phyloP scores from a whole-genome alignment of 2,797 vertebrate species.

The Sylvilagus floridanus region DNA sequence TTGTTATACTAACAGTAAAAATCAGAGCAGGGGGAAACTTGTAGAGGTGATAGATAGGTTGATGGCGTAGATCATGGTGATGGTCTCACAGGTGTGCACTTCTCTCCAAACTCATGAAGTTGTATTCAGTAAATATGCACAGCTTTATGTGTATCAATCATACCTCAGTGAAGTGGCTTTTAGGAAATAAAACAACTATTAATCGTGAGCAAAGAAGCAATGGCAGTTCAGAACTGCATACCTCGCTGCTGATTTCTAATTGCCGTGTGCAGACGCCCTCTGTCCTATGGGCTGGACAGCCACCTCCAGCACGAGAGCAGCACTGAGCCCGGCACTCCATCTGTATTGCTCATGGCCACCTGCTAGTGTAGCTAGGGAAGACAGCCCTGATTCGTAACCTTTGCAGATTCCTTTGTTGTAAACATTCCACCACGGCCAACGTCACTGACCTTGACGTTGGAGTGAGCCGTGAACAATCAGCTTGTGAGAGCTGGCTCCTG shows the following conservation, averaged over 20 bases:
- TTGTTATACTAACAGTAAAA: background rate
- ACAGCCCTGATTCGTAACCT: background rate
- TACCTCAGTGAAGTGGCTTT: background rate
- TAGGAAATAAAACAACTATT: conserved; percentile 40
- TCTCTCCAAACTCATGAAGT: background rate
- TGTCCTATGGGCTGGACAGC: background rate
- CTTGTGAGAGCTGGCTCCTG: background rate
- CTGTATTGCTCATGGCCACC: background rate
- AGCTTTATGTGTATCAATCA: background rate
- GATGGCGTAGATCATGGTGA: background rate
- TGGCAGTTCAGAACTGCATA: background rate
- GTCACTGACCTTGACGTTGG: background rate
- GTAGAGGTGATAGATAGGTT: background rate
- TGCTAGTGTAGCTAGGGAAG: background rate
- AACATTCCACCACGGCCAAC: background rate
- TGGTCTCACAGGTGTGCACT: background rate
- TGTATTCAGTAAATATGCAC: background rate
- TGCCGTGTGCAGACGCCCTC: background rate
- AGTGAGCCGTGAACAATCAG: background rate
- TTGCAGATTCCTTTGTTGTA: background rate
- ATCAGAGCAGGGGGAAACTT: background rate
- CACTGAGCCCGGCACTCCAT: background rate
- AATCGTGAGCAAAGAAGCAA: background rate
- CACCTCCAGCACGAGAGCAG: accelerated
- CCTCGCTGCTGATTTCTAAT: conserved; percentile 37